These are phyloP conservation scores for Coregonus clupeaformis DNA, from an alignment of 2,113 vertebrate species.

Conservation along the genomic window DNA sequence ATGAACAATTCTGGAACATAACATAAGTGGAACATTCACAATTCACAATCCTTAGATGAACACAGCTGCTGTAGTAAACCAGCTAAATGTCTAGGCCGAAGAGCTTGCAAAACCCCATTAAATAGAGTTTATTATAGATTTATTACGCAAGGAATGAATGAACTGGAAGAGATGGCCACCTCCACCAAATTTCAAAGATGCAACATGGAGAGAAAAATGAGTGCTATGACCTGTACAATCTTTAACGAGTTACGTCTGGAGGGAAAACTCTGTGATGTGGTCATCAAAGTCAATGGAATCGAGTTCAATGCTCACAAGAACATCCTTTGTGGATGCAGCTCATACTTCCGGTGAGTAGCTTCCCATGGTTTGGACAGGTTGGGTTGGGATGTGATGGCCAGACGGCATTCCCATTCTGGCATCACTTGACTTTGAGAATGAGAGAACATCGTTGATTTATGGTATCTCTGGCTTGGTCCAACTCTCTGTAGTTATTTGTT, in stretches of 20 bases:
- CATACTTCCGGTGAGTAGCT: slow-evolving; percentile 76
- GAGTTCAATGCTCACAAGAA: slow-evolving; percentile 81
- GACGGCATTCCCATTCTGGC: too few species aligned
- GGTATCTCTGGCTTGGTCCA: too few species aligned
- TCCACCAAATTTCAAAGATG: slow-evolving; percentile 15
- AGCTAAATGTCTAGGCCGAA: not conserved
- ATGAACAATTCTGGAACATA: slow-evolving; percentile 10
- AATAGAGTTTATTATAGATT: not conserved
- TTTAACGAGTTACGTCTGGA: slow-evolving; percentile 79
- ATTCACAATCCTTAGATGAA: not conserved
- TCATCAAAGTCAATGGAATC: slow-evolving; percentile 73
- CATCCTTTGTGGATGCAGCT: slow-evolving; percentile 82
- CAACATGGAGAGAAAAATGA: slow-evolving; percentile 12
- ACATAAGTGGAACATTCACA: not conserved
- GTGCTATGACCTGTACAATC: slow-evolving; percentile 10
- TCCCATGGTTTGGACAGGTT: not conserved
- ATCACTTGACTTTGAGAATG: not conserved
- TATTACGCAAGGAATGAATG: slow-evolving; percentile 3
- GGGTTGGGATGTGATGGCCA: too few species aligned
- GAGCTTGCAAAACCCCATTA: not conserved
- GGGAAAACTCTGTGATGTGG: slow-evolving; percentile 78
- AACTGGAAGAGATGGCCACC: slow-evolving; percentile 3
- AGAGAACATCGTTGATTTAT: too few species aligned
- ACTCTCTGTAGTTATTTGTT: too few species aligned
- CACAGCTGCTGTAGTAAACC: not conserved